Evolutionary conservation across 2,113 vertebrate species (phyloP).

Genomic region (Gulo gulo): DNA sequence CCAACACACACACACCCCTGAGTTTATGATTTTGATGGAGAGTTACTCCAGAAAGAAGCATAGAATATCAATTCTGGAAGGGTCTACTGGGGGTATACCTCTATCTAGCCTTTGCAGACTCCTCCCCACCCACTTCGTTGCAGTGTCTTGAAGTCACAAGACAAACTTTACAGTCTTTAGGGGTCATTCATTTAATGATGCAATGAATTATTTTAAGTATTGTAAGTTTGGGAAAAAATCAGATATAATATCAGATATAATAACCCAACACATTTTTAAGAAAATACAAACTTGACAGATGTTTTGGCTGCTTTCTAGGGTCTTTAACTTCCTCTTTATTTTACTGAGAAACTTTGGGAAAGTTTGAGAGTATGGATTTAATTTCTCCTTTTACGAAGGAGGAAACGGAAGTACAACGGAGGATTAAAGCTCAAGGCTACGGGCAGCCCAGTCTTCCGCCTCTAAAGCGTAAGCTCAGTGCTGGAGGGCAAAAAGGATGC

Average conservation of each 20-base stretch:
- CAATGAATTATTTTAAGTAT: slow-evolving; percentile 21
- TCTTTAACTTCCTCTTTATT: neutral
- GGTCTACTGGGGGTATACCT: neutral
- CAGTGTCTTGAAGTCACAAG: neutral
- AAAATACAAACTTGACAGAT: neutral
- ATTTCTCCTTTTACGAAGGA: neutral
- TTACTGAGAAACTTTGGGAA: neutral
- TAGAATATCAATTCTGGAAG: neutral
- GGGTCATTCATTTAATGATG: neutral
- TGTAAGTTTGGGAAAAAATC: neutral
- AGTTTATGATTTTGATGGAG: neutral
- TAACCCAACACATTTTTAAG: neutral
- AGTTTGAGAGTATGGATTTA: neutral
- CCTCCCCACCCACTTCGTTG: neutral
- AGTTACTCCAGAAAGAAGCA: neutral
- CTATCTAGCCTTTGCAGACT: neutral
- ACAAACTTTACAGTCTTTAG: neutral
- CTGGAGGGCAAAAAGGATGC: neutral
- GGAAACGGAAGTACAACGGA: neutral
- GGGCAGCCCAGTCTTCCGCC: neutral
- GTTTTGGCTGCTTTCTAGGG: neutral
- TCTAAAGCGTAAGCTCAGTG: neutral
- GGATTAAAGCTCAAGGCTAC: neutral
- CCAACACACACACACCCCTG: neutral
- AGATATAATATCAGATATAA: neutral